Conservation (phyloP, 2,797 vertebrate genomes). For the Capromys pilorides region DNA sequence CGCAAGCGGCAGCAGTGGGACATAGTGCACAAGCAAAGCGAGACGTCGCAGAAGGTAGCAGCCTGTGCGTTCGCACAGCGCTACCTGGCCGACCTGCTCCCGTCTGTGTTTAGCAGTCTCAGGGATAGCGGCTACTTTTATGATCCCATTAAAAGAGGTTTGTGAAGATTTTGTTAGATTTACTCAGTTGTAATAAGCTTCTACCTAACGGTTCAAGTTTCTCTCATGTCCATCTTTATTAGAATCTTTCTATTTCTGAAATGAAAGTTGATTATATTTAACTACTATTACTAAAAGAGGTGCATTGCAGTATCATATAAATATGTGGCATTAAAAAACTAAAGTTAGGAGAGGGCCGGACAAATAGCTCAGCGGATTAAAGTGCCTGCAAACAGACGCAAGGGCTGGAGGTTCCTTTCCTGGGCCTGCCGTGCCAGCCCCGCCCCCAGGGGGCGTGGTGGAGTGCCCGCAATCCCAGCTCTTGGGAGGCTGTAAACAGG, state of each 20-base stretch:
- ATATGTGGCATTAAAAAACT: not conserved
- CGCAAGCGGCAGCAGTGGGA: conserved; percentile 89
- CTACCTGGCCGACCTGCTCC: conserved; percentile 91
- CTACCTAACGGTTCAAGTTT: not conserved
- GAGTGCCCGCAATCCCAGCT: too few relatives aligned
- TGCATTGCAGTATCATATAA: not conserved
- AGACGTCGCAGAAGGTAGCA: conserved; percentile 92
- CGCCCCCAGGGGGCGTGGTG: too few relatives aligned
- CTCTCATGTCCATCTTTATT: not conserved
- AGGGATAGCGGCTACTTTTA: conserved; percentile 92
- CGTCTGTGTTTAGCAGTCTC: conserved; percentile 90
- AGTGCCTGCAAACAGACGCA: too few relatives aligned
- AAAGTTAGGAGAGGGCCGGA: not conserved
- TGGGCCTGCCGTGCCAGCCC: too few relatives aligned
- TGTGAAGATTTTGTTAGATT: conserved; percentile 25
- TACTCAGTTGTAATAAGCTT: not conserved
- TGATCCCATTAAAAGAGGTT: conserved; percentile 93
- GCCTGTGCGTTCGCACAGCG: conserved; percentile 89
- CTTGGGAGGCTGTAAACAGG: too few relatives aligned
- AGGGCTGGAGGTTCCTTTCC: too few relatives aligned
- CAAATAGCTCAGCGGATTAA: too few relatives aligned
- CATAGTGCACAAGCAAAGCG: conserved; percentile 86
- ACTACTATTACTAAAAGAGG: not conserved
- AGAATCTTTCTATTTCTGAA: conserved; percentile 24
- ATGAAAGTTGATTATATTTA: not conserved